These are phyloP conservation scores for Dendropsophus ebraccatus DNA, from an alignment of 2,113 vertebrate species.

Conservation along the genomic window DNA sequence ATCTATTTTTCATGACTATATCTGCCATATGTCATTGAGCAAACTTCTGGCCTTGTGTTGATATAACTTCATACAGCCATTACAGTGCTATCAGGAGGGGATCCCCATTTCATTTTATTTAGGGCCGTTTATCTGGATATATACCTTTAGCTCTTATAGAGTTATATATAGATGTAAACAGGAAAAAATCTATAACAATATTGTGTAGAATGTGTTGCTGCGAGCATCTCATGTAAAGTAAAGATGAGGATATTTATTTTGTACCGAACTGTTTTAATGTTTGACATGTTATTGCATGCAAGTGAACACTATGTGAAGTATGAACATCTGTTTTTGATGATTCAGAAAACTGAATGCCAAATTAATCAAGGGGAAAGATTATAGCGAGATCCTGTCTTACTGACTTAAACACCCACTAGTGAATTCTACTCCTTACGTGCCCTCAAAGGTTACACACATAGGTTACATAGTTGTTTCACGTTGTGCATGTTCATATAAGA, in stretches of 20 bases:
- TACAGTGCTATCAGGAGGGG: no score
- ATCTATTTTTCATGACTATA: background rate
- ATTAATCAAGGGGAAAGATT: slow-evolving; percentile 51
- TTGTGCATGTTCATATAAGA: no score
- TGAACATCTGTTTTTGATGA: slow-evolving; percentile 55
- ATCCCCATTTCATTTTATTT: no score
- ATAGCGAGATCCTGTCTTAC: slow-evolving; percentile 28
- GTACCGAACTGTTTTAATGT: slow-evolving; percentile 46
- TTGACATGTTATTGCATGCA: slow-evolving; percentile 54
- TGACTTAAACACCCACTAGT: slow-evolving; percentile 30
- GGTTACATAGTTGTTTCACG: no score
- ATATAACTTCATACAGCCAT: background rate
- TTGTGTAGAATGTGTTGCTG: background rate
- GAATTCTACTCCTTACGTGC: background rate
- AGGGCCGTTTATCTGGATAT: no score
- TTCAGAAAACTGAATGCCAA: slow-evolving; percentile 50
- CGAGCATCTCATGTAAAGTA: background rate
- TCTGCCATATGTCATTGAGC: background rate
- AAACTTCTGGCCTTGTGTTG: no score
- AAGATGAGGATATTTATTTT: slow-evolving; percentile 33
- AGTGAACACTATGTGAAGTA: slow-evolving; percentile 58
- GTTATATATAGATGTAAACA: no score
- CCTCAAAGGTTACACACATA: background rate
- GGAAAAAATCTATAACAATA: no score
- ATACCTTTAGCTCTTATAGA: no score